phyloP scores from a whole-genome alignment of 1,140 invertebrate species.

The Galleria mellonella region DNA sequence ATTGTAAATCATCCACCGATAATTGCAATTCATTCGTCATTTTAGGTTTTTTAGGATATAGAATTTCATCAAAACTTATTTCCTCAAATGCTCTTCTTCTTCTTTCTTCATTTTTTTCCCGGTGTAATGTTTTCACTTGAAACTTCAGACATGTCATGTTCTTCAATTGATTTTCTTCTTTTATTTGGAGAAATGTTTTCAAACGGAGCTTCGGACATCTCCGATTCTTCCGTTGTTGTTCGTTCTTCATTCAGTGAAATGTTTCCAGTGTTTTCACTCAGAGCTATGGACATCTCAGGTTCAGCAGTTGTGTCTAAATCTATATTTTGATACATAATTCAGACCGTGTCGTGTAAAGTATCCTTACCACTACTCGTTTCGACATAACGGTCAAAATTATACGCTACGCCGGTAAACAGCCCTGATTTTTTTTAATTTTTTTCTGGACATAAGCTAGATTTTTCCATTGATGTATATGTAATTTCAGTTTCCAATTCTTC shows the following conservation, averaged over 20 bases:
- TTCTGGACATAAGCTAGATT: slow-evolving; percentile 19
- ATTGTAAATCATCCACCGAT: slow-evolving; percentile 10
- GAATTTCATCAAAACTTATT: slow-evolving; percentile 8
- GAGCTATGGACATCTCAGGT: slow-evolving; percentile 1
- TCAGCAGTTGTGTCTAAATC: slow-evolving; percentile 7
- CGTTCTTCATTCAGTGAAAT: background rate
- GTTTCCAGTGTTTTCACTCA: background rate
- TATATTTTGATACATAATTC: slow-evolving; percentile 52
- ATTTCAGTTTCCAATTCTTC: slow-evolving; percentile 3
- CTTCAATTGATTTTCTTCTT: slow-evolving; percentile 2
- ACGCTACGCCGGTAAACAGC: slow-evolving; percentile 45
- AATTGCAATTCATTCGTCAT: slow-evolving; percentile 11
- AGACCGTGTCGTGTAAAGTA: slow-evolving; percentile 66
- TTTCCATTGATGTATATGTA: background rate
- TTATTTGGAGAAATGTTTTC: background rate
- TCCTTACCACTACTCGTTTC: slow-evolving; percentile 57
- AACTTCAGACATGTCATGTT: too few species aligned
- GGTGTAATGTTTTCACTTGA: too few species aligned
- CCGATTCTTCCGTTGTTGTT: too few species aligned
- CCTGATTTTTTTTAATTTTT: slow-evolving; percentile 19
- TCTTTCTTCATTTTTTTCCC: slow-evolving; percentile 4
- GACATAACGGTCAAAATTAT: slow-evolving; percentile 61
- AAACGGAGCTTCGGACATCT: background rate
- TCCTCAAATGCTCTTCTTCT: slow-evolving; percentile 15
- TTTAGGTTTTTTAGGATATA: slow-evolving; percentile 17